Base-by-base conservation (phyloP, 2,888 invertebrate species). In the Campoletis raptor region DNA sequence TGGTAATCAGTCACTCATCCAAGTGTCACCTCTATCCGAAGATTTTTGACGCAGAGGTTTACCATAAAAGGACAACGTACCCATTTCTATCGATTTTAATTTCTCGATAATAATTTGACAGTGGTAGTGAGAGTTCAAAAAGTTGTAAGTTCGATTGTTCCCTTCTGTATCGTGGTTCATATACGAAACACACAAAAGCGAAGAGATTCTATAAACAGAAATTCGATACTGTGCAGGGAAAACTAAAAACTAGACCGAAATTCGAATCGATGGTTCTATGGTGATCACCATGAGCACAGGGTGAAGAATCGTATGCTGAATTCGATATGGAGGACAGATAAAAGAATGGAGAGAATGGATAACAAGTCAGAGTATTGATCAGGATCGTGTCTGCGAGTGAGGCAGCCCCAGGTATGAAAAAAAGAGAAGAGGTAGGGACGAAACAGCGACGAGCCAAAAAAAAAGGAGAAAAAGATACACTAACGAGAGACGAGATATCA, bases 401-500 rank as follows among this genome's bases (percentile, higher is more conserved):
- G 30, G 45, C 40, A 21, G 18, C 24, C 30, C n/a, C 36, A 37
- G 15, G 45, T 10, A 61, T 18, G 42, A 73, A 40, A 42, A 42
- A 30, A 66, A 24, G 36, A 36, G 45, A 37, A 37, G 37, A 54
- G 54, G 67, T 15, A 48, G 18, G 48, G n/a, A 48, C 18, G n/a
- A 48, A 64, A 6, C 12, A 42, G 18, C 6, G 67, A 67, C 2
- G 6, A 42, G 6, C 36, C 36, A 70, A 69, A 45, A 36, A 36
- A 64, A 36, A 5, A 48, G 64, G 66, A 61, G 52, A 30, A 61
- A n/a, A 48, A 66, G 69, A 61, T 67, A 72, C 69, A 30, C 52
- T 76, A 74, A 80, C 52, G 54, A 85, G 74, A 69, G 84, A 74
- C 40, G 67, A 72, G 67, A 72, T 61, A 24, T 30, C 66, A n/a